Evolutionary conservation across 2,113 vertebrate species (phyloP), one percentile per base, ranked within the genome.

Genomic region (Eudyptes chrysolophus): DNA sequence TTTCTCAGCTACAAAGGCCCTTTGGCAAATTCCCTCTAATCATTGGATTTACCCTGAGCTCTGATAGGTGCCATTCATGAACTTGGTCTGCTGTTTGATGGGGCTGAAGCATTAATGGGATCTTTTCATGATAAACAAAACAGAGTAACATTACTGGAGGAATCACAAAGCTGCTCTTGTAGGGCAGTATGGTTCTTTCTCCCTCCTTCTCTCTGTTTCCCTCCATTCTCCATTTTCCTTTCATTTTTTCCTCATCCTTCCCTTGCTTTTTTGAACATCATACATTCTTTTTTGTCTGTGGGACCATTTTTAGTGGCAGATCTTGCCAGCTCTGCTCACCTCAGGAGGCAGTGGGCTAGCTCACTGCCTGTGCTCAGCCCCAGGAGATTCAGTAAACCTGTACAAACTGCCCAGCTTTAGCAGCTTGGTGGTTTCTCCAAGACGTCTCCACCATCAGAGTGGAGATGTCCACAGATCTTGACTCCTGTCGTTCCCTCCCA

Each of bases 1-100:
- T 99, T 99, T 99, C 98, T 99, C 98, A 98, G 98, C 98, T 98
- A 99, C 99, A 99, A 99, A 99, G 98, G 98, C 98, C 99, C 98
- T 99, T 99, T 98, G 98, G 99, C 98, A 97, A 99, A 99, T 99
- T 99, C 98, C 98, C 98, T 99, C 99, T 99, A 99, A 99, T 99
- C 98, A 98, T 97, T 98, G 98, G 98, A 98, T 99, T 99, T 99
- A 98, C 98, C 98, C 98, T 97, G 97, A 96, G 97, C 98, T 99
- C 98, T 99, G 99, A 99, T 99, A 99, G 99, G 99, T 99, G 99
- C 98, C 99, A 98, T 99, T 99, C 99, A 99, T 98, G 98, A 98
- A 97, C 97, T 97, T 95, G 98, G 97, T 98, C 96, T 98, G 98
- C 98, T 98, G 97, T 98, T 98, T 98, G 98, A 99, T 98, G 98